Percentiles rank a stretch among this genome's conserved stretches.
Evolutionary conservation across 2,113 vertebrate genomes (phyloP).

Genomic region (Bos indicus): DNA sequence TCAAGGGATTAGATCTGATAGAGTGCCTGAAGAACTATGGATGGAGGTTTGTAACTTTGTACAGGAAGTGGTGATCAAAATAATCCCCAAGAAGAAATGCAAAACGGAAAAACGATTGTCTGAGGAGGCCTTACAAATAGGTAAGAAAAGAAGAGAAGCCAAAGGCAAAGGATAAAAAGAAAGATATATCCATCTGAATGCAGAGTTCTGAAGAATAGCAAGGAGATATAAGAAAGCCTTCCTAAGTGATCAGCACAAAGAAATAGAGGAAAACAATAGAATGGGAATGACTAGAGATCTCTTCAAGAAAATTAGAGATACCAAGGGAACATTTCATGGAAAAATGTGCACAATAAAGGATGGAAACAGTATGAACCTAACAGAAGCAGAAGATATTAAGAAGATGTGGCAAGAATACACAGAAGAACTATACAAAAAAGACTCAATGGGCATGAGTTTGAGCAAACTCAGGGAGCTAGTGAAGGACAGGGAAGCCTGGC

Average conservation of each 20-base stretch:
- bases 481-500: neutral
- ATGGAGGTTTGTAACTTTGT: neutral
- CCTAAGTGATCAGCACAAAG: neutral
- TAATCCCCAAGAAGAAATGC: neutral
- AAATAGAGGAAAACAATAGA: neutral
- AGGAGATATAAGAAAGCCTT: neutral
- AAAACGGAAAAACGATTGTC: neutral
- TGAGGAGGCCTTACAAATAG: neutral
- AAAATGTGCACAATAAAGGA: neutral
- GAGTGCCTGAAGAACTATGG: neutral
- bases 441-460: neutral
- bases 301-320: neutral
- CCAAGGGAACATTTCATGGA: neutral
- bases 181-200: neutral
- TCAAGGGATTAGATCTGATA: neutral
- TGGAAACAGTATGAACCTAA: neutral
- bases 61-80: neutral
- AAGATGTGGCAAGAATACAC: neutral
- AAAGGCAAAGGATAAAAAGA: neutral
- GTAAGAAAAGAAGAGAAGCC: neutral
- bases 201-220: neutral
- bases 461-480: neutral
- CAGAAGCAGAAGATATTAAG: neutral
- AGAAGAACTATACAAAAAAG: neutral
- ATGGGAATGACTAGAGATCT: neutral